Conservation (phyloP, 2,113 vertebrate species). For the Tonatia bakeri region DNA sequence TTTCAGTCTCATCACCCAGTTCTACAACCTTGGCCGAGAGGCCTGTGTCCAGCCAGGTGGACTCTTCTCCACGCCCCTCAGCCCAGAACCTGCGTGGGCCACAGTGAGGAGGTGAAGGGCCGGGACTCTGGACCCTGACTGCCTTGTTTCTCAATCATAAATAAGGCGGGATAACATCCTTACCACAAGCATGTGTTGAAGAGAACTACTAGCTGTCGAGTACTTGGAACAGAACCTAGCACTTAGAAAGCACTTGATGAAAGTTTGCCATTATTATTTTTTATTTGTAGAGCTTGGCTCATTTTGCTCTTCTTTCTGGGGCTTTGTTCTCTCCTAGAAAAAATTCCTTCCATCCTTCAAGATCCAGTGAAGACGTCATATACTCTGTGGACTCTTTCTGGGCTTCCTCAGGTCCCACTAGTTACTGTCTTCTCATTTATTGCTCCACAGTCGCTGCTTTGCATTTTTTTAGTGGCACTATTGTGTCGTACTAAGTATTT, state of each 20-base stretch:
- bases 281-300: neutral
- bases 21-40: neutral
- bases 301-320: neutral
- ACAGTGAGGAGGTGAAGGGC: neutral
- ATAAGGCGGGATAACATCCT: neutral
- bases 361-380: neutral
- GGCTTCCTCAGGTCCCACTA: neutral
- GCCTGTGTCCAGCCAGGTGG: neutral
- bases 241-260: neutral
- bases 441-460: neutral
- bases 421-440: neutral
- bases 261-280: neutral
- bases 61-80: fast-evolving
- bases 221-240: neutral
- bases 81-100: neutral
- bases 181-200: neutral
- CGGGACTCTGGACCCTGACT: neutral
- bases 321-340: neutral
- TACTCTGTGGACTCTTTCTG: neutral
- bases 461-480: neutral
- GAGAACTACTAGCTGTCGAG: neutral
- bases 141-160: neutral
- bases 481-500: neutral
- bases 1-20: neutral
- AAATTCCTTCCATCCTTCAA: neutral